phyloP scores from a whole-genome alignment of 1,140 invertebrate species.

The Drosophila kepulauana region DNA sequence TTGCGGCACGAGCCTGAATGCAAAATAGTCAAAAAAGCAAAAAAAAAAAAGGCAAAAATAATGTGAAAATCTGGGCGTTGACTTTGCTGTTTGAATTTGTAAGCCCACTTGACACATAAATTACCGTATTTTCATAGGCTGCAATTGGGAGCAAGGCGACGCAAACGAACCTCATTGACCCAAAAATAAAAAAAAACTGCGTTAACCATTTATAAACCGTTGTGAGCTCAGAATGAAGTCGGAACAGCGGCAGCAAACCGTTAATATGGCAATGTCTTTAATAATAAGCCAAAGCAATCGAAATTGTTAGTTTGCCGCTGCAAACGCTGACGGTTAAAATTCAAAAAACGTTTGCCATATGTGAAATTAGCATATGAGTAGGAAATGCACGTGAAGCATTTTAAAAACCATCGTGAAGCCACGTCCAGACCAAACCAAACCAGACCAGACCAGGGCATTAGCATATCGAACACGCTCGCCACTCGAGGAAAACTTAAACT shows the following conservation, averaged over 20 bases:
- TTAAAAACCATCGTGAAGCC: conserved; percentile 48
- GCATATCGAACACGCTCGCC: conserved; percentile 25
- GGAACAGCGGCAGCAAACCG: conserved; percentile 11
- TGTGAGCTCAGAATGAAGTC: conserved; percentile 5
- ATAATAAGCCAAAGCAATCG: conserved; percentile 28
- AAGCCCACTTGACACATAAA: conserved; percentile 54
- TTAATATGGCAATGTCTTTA: conserved; percentile 40
- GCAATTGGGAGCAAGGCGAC: conserved; percentile 37
- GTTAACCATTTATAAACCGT: conserved; percentile 9
- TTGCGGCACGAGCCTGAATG: conserved; percentile 63
- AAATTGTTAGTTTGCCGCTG: conserved; percentile 27
- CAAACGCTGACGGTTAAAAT: conserved; percentile 47
- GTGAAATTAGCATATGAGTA: conserved; percentile 67
- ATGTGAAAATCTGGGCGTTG: conserved; percentile 35
- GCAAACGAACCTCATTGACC: conserved; percentile 37
- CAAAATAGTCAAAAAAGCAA: conserved; percentile 49
- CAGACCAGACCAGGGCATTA: conserved; percentile 25
- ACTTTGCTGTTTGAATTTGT: conserved; percentile 22
- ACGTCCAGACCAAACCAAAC: conserved; percentile 13
- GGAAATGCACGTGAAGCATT: conserved; percentile 57
- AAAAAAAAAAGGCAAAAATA: conserved; percentile 41
- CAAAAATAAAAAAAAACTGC: conserved; percentile 4
- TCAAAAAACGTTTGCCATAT: conserved; percentile 57
- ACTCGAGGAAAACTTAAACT: conserved; percentile 33
- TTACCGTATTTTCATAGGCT: conserved; percentile 41